Base-by-base conservation (phyloP, 2,113 vertebrate genomes). In the Lepisosteus oculatus region DNA sequence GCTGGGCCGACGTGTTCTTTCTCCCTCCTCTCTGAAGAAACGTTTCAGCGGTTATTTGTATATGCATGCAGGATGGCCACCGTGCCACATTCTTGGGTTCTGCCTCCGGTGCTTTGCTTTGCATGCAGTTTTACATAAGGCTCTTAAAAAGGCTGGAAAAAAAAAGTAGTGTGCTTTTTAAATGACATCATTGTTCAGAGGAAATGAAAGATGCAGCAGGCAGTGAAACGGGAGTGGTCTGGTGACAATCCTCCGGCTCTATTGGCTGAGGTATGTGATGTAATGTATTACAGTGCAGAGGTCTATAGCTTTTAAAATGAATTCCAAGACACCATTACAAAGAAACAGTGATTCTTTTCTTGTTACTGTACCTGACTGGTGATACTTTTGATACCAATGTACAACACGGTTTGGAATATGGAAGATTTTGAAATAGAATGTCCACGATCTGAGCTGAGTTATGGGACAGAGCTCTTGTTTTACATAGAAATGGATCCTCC, bases 241-340 rank as follows among this genome's bases (percentile, higher is more conserved):
- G 91, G 87, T 92, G 93, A 93, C 93, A 92, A 89, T 93, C 88
- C 92, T 88, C 90, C 90, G 89, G 80, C 89, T 88, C 91, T 90
- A 97, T 99, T 98, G 97, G 96, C 93, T 94, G 93, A 88, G 91
- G 89, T 91, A 88, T 95, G 94, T 98, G 96, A 99, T 97, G 96
- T 96, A 95, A 97, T 93, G 92, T 89, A 91, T 95, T 96, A 94
- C 93, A 94, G 95, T 92, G 93, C 90, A 93, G 90, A 90, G 84
- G 85, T 93, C 93, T 92, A 89, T 90, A 93, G 92, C 84, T 93
- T 93, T 94, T 93, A 87, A 94, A 92, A 92, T 93, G 79, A 90
- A 86, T 92, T 90, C 90, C 90, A 89, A 90, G 90, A 84, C 90
- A 90, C 84, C 84, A 84, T 85, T 89, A 90, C 87, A 89, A 87